Conservation (phyloP, 2,797 vertebrate species). For the Apogon talboti region DNA sequence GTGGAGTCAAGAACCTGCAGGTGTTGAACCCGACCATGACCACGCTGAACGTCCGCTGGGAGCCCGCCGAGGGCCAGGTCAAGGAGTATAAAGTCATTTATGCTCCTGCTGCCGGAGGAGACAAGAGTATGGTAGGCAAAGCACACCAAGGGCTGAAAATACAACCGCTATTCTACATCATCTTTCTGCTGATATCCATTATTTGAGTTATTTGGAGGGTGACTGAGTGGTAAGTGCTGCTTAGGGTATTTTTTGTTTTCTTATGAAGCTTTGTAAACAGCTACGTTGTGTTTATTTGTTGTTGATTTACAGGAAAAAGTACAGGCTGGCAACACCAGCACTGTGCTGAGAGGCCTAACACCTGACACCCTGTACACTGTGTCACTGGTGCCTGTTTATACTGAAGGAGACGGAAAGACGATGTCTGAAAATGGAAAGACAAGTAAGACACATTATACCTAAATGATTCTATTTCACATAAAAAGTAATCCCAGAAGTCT, state of each 20-base stretch:
- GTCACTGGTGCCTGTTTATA: slow-evolving; percentile 91
- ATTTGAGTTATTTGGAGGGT: no score
- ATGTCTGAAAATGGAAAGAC: slow-evolving; percentile 91
- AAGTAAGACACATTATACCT: slow-evolving; percentile 89
- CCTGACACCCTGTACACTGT: slow-evolving; percentile 92
- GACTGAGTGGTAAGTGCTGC: no score
- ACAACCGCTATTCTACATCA: no score
- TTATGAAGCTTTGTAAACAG: neutral
- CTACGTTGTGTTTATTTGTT: slow-evolving; percentile 20
- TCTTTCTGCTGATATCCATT: no score
- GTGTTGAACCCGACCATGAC: slow-evolving; percentile 95
- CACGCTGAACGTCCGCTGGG: slow-evolving; percentile 91
- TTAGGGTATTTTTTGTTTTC: no score
- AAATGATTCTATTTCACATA: no score
- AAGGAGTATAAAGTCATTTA: slow-evolving; percentile 85
- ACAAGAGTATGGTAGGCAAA: slow-evolving; percentile 78
- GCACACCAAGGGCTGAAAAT: no score
- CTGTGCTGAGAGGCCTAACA: slow-evolving; percentile 88
- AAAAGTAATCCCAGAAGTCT: no score
- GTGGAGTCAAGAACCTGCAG: slow-evolving; percentile 89
- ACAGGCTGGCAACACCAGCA: slow-evolving; percentile 88
- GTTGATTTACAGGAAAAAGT: slow-evolving; percentile 85
- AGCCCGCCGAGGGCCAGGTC: slow-evolving; percentile 88
- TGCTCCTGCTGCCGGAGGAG: slow-evolving; percentile 88
- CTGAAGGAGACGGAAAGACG: slow-evolving; percentile 89